phyloP scores from a whole-genome alignment of 2,888 invertebrate species.

The Drosophila anomalipes region DNA sequence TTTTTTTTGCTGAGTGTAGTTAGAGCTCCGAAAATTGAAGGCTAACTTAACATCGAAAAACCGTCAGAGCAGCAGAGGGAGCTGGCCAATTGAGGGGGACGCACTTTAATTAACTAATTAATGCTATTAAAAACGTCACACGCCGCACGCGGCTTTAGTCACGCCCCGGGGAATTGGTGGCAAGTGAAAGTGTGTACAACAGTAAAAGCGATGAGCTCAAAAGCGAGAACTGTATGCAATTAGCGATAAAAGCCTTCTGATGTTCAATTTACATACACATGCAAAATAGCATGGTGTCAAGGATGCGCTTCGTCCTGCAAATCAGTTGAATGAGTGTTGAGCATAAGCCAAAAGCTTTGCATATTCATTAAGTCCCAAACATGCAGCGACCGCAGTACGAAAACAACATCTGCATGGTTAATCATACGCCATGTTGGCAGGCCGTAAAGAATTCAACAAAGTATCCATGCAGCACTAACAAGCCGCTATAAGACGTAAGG shows the following conservation, averaged over 20 bases:
- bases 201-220: conserved; percentile 29
- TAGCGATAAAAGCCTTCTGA: conserved; percentile 72
- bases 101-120: conserved; percentile 55
- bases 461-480: conserved; percentile 65
- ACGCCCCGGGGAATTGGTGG: conserved; percentile 47
- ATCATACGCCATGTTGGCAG: conserved; percentile 68
- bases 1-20: not conserved
- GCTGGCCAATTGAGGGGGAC: conserved; percentile 14
- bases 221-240: conserved; percentile 55
- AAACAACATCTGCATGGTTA: conserved; percentile 66
- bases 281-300: conserved; percentile 52
- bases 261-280: conserved; percentile 41
- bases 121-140: conserved; percentile 39
- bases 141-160: conserved; percentile 31
- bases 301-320: conserved; percentile 48
- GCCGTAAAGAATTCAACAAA: conserved; percentile 53
- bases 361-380: conserved; percentile 60
- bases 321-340: conserved; percentile 29
- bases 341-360: conserved; percentile 31
- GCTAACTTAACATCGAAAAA: conserved; percentile 25
- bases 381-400: conserved; percentile 54
- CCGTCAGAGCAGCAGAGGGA: not conserved
- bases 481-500: conserved; percentile 48
- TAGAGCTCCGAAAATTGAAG: conserved; percentile 9
- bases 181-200: conserved; percentile 35